These are phyloP conservation scores for Rhineura floridana DNA, from an alignment of 2,113 vertebrate genomes.

Conservation along the genomic window DNA sequence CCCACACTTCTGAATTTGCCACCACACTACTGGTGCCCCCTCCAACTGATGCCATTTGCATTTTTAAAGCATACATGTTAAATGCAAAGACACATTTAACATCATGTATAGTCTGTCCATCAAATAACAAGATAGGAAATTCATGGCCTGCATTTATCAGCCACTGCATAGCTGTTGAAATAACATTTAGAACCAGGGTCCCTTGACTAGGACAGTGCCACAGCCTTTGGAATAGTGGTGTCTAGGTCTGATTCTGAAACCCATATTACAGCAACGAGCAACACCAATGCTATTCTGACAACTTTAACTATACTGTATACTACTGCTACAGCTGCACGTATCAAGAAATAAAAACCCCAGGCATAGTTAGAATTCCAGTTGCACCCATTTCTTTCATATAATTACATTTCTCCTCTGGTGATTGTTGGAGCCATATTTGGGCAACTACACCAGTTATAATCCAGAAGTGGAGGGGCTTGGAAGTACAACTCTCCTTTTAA, in stretches of 20 bases:
- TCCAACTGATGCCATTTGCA: background rate
- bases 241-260: background rate
- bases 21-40: too few relatives aligned
- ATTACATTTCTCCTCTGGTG: background rate
- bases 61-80: background rate
- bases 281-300: background rate
- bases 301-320: background rate
- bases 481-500: background rate
- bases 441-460: background rate
- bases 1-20: too few relatives aligned
- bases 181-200: background rate
- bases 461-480: background rate
- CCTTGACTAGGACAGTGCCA: background rate
- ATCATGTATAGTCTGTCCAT: background rate
- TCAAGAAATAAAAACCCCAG: background rate
- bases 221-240: background rate
- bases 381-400: background rate
- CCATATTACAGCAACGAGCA: background rate
- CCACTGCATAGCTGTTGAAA: background rate
- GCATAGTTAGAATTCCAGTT: background rate
- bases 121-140: background rate
- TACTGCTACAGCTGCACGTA: background rate
- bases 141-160: background rate
- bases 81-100: background rate
- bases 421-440: background rate